Evolutionary conservation across 2,888 invertebrate genomes (phyloP), one percentile per base, ranked within the genome.

Genomic region (Aphodius granarius): DNA sequence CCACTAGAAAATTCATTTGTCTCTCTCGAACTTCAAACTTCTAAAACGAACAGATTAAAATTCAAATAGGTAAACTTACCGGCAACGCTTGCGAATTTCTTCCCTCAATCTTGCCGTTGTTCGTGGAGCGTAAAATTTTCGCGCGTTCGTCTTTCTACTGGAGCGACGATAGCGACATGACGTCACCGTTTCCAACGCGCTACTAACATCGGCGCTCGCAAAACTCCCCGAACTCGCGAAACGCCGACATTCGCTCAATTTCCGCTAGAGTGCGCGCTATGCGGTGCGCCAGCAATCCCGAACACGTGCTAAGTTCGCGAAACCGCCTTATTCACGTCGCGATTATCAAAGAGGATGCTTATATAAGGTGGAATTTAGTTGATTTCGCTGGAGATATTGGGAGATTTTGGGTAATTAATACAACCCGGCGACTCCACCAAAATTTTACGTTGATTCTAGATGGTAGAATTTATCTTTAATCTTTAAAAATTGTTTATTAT

Each of bases 171-270:
- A 66, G 72, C 21, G 15, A 23, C 75, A 75, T 75, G 77, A 78
- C 77, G 78, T 78, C 76, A 76, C 75, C 76, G 72, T 62, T 66
- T 72, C 43, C 76, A 74, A 71, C 71, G 74, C 74, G 73, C 65
- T 72, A 78, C 78, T 78, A 71, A 71, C 71, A 66, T 71, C 2
- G 6, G 9, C 43, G 43, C 13, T 43, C 43, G 43, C 23, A 6
- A 23, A 43, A 43, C 43, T 43, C 43, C 13, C 9, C 43, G 4
- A 43, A 43, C n/a, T n/a, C 43, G 43, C 43, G 43, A 43, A 43
- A 3, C 43, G 3, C n/a, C n/a, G n/a, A n/a, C n/a, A n/a, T n/a
- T n/a, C n/a, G n/a, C n/a, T n/a, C n/a, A n/a, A 13, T 43, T 43
- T 43, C 6, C 43, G 43, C 43, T 6, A 13, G 13, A 43, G 70